A percentile compares a stretch with the other conserved stretches of the same genome.
Evolutionary conservation across 2,113 vertebrate genomes (phyloP).

Genomic region (Cyanoramphus novaezelandiae): DNA sequence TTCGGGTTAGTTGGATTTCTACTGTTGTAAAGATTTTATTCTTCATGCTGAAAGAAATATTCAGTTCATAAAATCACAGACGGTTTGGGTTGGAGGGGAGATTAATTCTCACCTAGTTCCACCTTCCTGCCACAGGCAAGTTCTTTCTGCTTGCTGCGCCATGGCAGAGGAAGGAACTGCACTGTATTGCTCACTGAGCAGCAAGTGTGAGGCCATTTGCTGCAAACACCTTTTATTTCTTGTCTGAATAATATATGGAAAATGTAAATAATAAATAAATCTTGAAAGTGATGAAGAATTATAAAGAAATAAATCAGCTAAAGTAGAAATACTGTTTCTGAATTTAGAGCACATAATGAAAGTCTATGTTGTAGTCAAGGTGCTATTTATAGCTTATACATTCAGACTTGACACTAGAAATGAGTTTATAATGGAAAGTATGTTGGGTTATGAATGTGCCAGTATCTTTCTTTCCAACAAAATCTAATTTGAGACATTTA

Average conservation of each 20-base stretch:
- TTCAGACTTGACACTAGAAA: constrained; percentile 51
- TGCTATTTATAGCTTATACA: constrained; percentile 36
- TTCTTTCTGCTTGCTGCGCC: not conserved
- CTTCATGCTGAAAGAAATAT: not conserved
- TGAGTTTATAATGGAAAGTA: constrained; percentile 54
- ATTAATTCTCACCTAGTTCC: not conserved
- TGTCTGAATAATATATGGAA: not conserved
- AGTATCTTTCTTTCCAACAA: constrained; percentile 24
- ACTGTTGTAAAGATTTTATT: not conserved
- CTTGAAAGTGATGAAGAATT: not conserved
- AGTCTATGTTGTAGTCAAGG: constrained; percentile 1
- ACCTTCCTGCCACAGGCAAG: not conserved
- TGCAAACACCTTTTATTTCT: not conserved
- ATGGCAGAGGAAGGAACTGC: not conserved
- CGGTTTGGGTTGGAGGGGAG: not conserved
- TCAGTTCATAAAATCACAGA: not conserved
- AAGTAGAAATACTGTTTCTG: not conserved
- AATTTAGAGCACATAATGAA: not conserved
- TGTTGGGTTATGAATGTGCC: constrained; percentile 1
- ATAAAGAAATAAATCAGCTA: not conserved
- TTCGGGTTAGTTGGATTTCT: not conserved
- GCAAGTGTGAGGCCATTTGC: not conserved
- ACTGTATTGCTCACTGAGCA: not conserved
- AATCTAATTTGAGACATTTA: constrained; percentile 46
- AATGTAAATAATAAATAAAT: not conserved